Evolutionary conservation across 2,888 invertebrate species (phyloP).

Genomic region (Ectemnius cavifrons): DNA sequence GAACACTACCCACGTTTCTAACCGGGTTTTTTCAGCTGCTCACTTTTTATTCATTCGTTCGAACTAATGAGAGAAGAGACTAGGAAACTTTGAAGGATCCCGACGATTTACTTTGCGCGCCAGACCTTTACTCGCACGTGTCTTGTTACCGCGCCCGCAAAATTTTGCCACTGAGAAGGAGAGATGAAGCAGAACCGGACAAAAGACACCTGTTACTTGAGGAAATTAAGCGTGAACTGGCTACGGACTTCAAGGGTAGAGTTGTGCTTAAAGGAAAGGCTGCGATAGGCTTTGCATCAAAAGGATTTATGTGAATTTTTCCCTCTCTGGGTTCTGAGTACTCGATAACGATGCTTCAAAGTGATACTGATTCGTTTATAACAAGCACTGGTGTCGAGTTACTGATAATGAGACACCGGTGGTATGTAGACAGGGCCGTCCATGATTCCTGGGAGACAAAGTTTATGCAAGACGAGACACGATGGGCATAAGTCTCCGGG

Average conservation of each 20-base stretch:
- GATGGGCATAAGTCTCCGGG: conserved; percentile 24
- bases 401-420: neutral
- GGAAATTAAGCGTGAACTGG: neutral
- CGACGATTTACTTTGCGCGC: conserved; percentile 43
- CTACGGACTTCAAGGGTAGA: neutral
- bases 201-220: conserved; percentile 6
- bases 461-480: conserved; percentile 5
- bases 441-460: no score
- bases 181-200: neutral
- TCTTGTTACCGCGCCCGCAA: conserved; percentile 22
- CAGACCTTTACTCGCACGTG: conserved; percentile 32
- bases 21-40: conserved; percentile 28
- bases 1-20: conserved; percentile 11
- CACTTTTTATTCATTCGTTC: conserved; percentile 45
- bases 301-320: no score
- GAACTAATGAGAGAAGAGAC: conserved; percentile 21
- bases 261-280: no score
- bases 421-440: no score
- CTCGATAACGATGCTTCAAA: no score
- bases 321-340: no score
- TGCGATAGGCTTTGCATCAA: no score
- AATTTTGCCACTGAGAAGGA: conserved; percentile 26
- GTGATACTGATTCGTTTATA: neutral
- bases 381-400: neutral
- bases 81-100: neutral